Evolutionary conservation across 2,113 vertebrate species (phyloP).

Genomic region (Malurus alboscapulatus): DNA sequence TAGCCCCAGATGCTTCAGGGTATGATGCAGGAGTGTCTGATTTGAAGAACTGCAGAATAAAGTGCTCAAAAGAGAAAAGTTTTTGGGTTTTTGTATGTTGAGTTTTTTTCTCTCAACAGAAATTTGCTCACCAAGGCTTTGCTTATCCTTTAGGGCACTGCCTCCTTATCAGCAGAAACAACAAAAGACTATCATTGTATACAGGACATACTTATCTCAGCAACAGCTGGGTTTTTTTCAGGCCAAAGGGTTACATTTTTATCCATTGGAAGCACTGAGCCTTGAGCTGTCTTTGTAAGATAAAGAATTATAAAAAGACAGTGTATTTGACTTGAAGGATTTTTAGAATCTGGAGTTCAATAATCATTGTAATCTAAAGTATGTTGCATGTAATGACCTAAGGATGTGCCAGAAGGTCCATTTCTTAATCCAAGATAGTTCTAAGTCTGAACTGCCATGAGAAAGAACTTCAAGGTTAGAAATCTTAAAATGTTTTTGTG

Average conservation of each 20-base stretch:
- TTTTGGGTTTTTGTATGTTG: background rate
- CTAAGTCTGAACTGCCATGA: background rate
- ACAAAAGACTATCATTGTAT: slow-evolving; percentile 7
- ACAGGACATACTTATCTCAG: slow-evolving; percentile 4
- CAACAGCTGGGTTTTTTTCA: background rate
- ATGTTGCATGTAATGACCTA: background rate
- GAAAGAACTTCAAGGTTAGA: background rate
- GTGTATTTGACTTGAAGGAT: background rate
- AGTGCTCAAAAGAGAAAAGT: background rate
- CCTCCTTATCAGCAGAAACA: slow-evolving; percentile 3
- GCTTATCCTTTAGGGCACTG: background rate
- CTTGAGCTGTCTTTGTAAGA: slow-evolving; percentile 15
- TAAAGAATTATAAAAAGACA: slow-evolving; percentile 26
- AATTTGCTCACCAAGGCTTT: background rate
- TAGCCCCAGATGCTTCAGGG: background rate
- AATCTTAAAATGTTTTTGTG: background rate
- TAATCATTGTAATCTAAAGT: slow-evolving; percentile 7
- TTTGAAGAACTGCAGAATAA: background rate
- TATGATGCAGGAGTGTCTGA: background rate
- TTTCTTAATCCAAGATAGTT: background rate
- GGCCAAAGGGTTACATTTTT: slow-evolving; percentile 5
- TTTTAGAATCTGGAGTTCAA: slow-evolving; percentile 2
- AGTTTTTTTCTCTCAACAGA: background rate
- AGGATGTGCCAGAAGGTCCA: background rate
- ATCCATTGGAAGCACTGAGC: background rate